A percentile compares a stretch with the other conserved stretches of the same genome.
Conservation (phyloP, 2,797 vertebrate species). For the Chelon auratus region DNA sequence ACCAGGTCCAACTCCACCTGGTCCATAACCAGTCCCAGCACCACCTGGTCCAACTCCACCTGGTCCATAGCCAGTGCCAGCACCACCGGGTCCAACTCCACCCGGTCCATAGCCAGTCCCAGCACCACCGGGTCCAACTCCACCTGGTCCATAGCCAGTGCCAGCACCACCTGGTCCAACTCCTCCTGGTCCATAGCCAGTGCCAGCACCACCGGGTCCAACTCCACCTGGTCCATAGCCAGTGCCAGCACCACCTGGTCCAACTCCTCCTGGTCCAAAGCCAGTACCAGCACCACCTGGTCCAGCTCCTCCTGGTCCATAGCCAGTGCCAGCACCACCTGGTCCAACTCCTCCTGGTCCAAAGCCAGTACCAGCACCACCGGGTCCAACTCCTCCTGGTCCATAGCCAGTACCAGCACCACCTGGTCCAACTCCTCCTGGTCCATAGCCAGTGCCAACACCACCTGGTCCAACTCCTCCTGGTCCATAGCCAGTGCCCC, state of each 20-base stretch:
- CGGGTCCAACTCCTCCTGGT: conserved; percentile 28
- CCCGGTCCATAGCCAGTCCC: conserved; percentile 44
- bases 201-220: conserved; percentile 19
- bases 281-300: conserved; percentile 47
- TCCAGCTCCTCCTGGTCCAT: conserved; percentile 41
- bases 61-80: conserved; percentile 16
- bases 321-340: conserved; percentile 41
- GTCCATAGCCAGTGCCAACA: conserved; percentile 42
- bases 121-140: conserved; percentile 12
- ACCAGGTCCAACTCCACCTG: conserved; percentile 34
- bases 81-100: conserved; percentile 44
- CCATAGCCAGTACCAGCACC: conserved; percentile 49
- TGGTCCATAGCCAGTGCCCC: conserved; percentile 32
- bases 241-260: conserved; percentile 39
- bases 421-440: conserved; percentile 40
- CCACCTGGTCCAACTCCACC: conserved; percentile 49
- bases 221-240: conserved; percentile 55
- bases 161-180: conserved; percentile 1
- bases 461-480: conserved; percentile 20
- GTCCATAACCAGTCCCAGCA: conserved; percentile 36
- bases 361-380: conserved; percentile 36
- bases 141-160: conserved; percentile 42
- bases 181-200: not conserved
- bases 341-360: conserved; percentile 46
- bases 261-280: conserved; percentile 44